Evolutionary conservation across 1,140 invertebrate genomes (phyloP).

Genomic region (Drosophila cardini): DNA sequence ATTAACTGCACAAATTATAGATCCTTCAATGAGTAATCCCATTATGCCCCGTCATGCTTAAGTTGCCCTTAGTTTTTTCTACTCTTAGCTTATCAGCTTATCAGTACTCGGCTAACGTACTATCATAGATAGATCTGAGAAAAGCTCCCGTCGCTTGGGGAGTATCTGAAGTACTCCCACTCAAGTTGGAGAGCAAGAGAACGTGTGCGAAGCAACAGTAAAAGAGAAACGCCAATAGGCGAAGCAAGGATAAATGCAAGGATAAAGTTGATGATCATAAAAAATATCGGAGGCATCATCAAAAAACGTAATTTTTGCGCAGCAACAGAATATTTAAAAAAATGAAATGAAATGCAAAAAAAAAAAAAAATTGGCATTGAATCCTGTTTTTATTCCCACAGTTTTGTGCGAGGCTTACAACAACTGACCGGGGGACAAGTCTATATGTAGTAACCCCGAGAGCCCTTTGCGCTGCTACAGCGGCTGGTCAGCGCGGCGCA

Average conservation of each 20-base stretch:
- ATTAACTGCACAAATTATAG: constrained; percentile 7
- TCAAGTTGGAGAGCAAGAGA: not conserved
- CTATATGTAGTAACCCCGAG: constrained; percentile 32
- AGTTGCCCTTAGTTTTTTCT: not conserved
- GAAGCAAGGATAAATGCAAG: constrained; percentile 47
- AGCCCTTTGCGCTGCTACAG: too few relatives aligned
- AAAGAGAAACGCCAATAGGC: constrained; percentile 15
- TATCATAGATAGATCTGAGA: not conserved
- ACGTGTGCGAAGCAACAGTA: constrained; percentile 4
- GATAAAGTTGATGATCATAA: constrained; percentile 63
- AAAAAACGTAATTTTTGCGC: constrained; percentile 47
- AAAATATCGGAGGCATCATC: constrained; percentile 34
- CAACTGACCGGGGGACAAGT: constrained; percentile 68
- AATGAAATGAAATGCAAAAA: constrained; percentile 58
- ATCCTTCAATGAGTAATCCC: constrained; percentile 12
- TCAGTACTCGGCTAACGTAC: not conserved
- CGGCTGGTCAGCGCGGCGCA: constrained; percentile 66
- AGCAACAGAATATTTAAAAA: constrained; percentile 49
- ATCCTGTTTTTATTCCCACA: constrained; percentile 84
- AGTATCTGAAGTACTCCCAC: not conserved
- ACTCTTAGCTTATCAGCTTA: not conserved
- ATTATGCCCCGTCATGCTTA: constrained; percentile 5
- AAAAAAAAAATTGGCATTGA: constrained; percentile 56
- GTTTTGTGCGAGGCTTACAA: constrained; percentile 75
- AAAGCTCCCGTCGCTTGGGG: not conserved